Evolutionary conservation across 2,888 invertebrate species (phyloP).

Genomic region (Athripsodes cinereus): DNA sequence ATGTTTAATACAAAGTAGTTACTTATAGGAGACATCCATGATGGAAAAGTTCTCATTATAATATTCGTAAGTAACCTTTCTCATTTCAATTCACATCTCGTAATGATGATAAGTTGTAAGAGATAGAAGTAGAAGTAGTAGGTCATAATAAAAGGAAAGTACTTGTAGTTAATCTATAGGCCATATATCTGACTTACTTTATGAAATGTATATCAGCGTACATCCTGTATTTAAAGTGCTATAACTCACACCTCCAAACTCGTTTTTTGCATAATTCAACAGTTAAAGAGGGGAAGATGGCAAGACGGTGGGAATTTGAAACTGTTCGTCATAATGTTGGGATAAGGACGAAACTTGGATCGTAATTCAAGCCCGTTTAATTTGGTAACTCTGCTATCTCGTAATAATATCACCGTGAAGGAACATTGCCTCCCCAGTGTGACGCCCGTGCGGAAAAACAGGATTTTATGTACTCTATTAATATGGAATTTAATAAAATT

Average conservation of each 20-base stretch:
- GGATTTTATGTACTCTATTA: too few species aligned
- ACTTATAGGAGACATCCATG: too few species aligned
- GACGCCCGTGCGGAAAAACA: too few species aligned
- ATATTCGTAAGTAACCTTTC: background rate
- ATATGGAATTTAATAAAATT: too few species aligned
- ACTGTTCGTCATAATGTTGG: conserved; percentile 18
- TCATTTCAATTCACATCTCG: background rate
- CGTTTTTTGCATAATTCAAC: conserved; percentile 27
- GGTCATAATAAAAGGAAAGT: too few species aligned
- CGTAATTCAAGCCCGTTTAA: conserved; percentile 25
- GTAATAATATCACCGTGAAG: background rate
- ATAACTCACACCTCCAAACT: background rate
- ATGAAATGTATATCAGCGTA: background rate
- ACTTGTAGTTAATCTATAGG: too few species aligned
- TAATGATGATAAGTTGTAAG: background rate
- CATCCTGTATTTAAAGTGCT: background rate
- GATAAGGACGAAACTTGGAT: conserved; percentile 19
- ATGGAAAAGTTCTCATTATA: too few species aligned
- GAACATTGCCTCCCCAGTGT: too few species aligned
- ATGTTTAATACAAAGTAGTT: too few species aligned
- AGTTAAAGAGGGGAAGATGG: conserved; percentile 16
- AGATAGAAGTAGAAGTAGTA: background rate
- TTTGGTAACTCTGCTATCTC: conserved; percentile 21
- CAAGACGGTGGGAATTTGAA: conserved; percentile 21
- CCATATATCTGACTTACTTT: too few species aligned